Evolutionary conservation across 2,113 vertebrate species (phyloP).

Genomic region (Pantherophis guttatus): DNA sequence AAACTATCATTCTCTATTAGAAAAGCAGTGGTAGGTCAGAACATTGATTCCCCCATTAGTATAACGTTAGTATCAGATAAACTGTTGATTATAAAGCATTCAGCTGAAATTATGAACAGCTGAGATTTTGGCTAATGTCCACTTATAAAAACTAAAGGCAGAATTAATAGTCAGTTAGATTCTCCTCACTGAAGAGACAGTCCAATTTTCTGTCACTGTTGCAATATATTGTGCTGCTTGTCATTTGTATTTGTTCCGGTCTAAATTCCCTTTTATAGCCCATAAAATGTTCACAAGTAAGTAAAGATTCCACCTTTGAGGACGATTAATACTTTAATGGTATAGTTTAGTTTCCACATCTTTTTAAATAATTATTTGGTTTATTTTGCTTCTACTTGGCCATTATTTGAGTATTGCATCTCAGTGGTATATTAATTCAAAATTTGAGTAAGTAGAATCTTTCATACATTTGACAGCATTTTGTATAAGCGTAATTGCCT

Average conservation of each 20-base stretch:
- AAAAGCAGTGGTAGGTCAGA: neutral
- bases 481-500: conserved; percentile 14
- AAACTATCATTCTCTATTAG: neutral
- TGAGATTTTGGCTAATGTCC: neutral
- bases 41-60: neutral
- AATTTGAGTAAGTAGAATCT: neutral
- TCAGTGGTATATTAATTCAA: neutral
- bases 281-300: neutral
- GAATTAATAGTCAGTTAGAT: neutral
- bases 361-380: neutral
- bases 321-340: neutral
- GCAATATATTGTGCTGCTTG: neutral
- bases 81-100: neutral
- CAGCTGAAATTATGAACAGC: neutral
- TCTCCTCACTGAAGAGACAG: neutral
- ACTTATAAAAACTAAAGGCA: neutral
- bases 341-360: neutral
- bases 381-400: conserved; percentile 8
- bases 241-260: neutral
- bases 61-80: neutral
- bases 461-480: conserved; percentile 2
- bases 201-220: neutral
- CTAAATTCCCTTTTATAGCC: neutral
- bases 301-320: neutral
- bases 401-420: neutral